Conservation (phyloP, 2,888 invertebrate species). For the Synergus gifuensis region DNA sequence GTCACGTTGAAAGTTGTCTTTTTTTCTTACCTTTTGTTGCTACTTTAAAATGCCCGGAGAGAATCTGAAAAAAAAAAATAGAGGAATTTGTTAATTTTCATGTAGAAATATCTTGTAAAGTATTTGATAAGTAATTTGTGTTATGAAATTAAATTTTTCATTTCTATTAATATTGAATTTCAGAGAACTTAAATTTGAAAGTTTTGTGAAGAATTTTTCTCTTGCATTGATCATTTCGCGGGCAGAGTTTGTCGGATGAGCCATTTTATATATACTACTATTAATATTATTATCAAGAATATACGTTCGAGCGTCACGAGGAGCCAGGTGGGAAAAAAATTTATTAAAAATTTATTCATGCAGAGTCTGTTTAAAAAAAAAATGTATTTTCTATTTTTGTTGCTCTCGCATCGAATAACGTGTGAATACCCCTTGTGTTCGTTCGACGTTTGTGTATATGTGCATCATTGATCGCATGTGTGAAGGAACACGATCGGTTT, state of each 20-base stretch:
- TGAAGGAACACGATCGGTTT: slow-evolving; percentile 60
- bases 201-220: slow-evolving; percentile 18
- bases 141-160: slow-evolving; percentile 44
- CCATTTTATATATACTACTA: slow-evolving; percentile 54
- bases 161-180: slow-evolving; percentile 36
- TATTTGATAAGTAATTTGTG: not conserved
- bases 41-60: not conserved
- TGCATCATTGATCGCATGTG: slow-evolving; percentile 55
- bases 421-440: slow-evolving; percentile 53
- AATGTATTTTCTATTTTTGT: slow-evolving; percentile 10
- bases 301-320: slow-evolving; percentile 53
- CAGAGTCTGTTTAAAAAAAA: slow-evolving; percentile 22
- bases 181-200: not conserved
- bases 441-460: slow-evolving; percentile 56
- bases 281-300: slow-evolving; percentile 48
- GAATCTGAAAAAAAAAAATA: not conserved
- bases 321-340: slow-evolving; percentile 52
- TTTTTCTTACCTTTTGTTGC: not conserved
- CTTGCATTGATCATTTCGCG: slow-evolving; percentile 46
- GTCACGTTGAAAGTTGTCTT: not conserved
- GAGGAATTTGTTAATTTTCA: slow-evolving; percentile 13
- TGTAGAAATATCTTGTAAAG: not conserved
- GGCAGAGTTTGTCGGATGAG: slow-evolving; percentile 49
- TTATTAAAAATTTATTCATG: slow-evolving; percentile 48
- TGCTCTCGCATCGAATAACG: slow-evolving; percentile 12